A percentile compares a stretch with the other conserved stretches of the same genome.
These are phyloP conservation scores for Noctilio leporinus DNA, from an alignment of 2,113 vertebrate genomes.

Conservation along the genomic window DNA sequence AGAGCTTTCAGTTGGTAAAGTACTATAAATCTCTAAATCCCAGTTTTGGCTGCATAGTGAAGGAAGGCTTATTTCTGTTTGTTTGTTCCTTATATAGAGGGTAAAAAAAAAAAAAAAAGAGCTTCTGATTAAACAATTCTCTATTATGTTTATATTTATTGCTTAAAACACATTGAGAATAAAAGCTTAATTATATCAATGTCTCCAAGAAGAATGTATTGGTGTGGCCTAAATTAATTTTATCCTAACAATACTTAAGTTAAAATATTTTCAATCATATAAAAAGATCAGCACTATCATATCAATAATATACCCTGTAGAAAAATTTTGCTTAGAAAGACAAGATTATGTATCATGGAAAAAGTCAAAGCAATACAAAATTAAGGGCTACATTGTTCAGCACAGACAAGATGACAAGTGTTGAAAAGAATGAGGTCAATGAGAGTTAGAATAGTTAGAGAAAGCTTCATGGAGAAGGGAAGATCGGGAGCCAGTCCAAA, in stretches of 20 bases:
- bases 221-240: not conserved
- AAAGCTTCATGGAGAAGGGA: not conserved
- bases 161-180: not conserved
- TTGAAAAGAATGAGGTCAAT: not conserved
- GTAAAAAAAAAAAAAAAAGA: no score
- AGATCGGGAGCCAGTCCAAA: not conserved
- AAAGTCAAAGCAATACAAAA: not conserved
- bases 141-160: not conserved
- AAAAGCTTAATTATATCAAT: not conserved
- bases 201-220: not conserved
- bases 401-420: not conserved
- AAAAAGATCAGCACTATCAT: not conserved
- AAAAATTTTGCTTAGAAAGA: not conserved
- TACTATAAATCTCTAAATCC: not conserved
- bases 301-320: not conserved
- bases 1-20: not conserved
- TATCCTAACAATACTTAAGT: not conserved
- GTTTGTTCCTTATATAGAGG: not conserved
- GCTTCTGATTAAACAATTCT: not conserved
- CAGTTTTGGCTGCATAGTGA: not conserved
- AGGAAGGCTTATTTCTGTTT: not conserved
- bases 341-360: not conserved
- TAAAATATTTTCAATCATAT: not conserved
- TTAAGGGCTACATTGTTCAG: not conserved
- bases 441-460: not conserved